Evolutionary conservation across 2,797 vertebrate genomes (phyloP), one percentile per base, ranked within the genome.

Genomic region (Prionace glauca): DNA sequence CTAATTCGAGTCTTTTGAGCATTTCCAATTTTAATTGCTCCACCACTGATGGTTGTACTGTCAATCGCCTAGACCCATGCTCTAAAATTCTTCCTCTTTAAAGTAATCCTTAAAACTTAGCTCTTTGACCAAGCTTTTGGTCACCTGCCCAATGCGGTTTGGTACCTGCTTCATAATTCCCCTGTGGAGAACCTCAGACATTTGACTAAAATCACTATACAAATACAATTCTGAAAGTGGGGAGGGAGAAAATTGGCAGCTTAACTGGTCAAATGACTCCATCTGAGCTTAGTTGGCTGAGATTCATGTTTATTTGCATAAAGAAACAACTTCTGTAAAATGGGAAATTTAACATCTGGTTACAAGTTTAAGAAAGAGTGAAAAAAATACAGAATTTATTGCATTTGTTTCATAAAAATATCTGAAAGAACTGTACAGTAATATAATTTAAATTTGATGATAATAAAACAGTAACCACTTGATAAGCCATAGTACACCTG

Each of bases 281-380:
- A 18, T 11, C 32, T n/a, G 86, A 91, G 56, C 62, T 91, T 14
- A 94, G 45, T 20, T 56, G 5, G 2, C 4, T 20, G 45, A 50
- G 71, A 50, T 95, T 95, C 45, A n/a, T 67, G 9, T 95, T 95
- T 95, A 95, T 74, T 95, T 95, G 93, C 77, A 45, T 36, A 22
- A 77, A 77, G 36, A 56, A 77, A 72, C 93, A 95, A 95, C 26
- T 18, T 60, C 5, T 77, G 45, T 50, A 50, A 32, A 14, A n/a
- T 95, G 26, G 45, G 41, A 95, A 32, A 95, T 95, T 45, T 74
- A 56, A 77, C 71, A 95, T 36, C 26, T 74, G 3, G 7, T 50
- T 74, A 77, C 14, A 94, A 72, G 62, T 77, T 95, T 56, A 94
- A 72, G 41, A 5, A 94, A 95, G 50, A 74, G 72, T 95, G 93